Evolutionary conservation across 2,797 vertebrate species (phyloP).

Genomic region (Petrocephalus schoutedeni): DNA sequence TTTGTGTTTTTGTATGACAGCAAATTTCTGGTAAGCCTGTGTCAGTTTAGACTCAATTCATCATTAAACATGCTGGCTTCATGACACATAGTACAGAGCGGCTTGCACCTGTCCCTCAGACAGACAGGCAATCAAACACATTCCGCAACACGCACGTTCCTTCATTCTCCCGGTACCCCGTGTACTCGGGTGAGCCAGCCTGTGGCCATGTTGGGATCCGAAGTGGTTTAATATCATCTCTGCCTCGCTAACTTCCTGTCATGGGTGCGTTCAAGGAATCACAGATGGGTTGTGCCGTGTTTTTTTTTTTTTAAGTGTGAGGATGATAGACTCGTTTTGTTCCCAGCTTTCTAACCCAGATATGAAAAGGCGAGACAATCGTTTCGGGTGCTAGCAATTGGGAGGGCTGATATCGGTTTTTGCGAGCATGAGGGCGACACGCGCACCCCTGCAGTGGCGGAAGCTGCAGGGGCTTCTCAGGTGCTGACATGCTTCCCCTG

Average conservation of each 20-base stretch:
- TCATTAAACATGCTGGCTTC: not conserved
- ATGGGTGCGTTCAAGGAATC: not conserved
- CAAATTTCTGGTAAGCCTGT: not conserved
- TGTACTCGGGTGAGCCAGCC: not conserved
- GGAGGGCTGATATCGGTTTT: not conserved
- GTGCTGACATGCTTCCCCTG: not conserved
- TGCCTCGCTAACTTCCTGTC: not conserved
- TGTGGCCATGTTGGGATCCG: not conserved
- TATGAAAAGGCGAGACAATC: not conserved
- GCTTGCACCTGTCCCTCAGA: not conserved
- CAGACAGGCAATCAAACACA: not conserved
- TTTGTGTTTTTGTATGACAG: not conserved
- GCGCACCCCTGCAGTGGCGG: not conserved
- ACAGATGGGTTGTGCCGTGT: not conserved
- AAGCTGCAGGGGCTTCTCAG: not conserved
- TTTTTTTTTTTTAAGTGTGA: not conserved
- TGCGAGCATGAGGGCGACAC: not conserved
- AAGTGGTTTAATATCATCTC: not conserved
- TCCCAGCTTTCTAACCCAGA: not conserved
- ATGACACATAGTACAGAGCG: not conserved
- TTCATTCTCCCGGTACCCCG: not conserved
- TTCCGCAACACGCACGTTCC: not conserved
- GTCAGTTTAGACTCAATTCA: not conserved
- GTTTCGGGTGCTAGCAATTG: not conserved
- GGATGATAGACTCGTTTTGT: not conserved